Evolutionary conservation across 2,113 vertebrate genomes (phyloP), one percentile per base, ranked within the genome.

Genomic region (Camelus dromedarius): DNA sequence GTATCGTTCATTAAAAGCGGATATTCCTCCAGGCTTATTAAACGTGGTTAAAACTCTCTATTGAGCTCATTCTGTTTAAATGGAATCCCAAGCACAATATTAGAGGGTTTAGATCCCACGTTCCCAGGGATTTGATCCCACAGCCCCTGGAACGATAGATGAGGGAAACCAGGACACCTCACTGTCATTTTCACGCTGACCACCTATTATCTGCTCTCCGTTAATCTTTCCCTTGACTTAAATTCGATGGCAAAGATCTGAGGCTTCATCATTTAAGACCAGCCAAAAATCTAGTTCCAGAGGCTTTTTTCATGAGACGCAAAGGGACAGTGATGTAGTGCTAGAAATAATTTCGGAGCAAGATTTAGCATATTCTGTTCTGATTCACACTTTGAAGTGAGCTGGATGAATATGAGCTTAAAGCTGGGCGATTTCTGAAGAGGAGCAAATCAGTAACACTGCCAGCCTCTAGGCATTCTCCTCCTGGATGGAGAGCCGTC

Each of bases 371-470:
- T 54, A 50, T 93, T 90, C 56, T 72, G 20, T 67, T 73, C 58
- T 91, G 52, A 96, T 79, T 94, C 60, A 70, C 42, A 22, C 16
- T 96, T 73, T 48, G 70, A 93, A 77, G 35, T 77, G 48, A 66
- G 42, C 28, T 52, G 67, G 48, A 52, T 28, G 13, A 84, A 82
- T 66, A 64, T 9, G 30, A 22, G 19, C 58, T 69, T 60, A 86
- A 28, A 22, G 32, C 19, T n/a, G 50, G 50, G 52, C 26, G 35
- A 82, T 79, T 96, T 85, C 70, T 83, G 42, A 91, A 56, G 42
- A 87, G 48, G 76, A 64, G 81, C n/a, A 95, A 83, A 77, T 9
- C 88, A 30, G 77, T 32, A 91, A 80, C 9, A 38, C 26, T 58
- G 28, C 13, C n/a, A 58, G 48, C 7, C 62, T 62, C 48, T 48